phyloP scores from a whole-genome alignment of 2,113 vertebrate genomes.

The Onychostruthus taczanowskii region DNA sequence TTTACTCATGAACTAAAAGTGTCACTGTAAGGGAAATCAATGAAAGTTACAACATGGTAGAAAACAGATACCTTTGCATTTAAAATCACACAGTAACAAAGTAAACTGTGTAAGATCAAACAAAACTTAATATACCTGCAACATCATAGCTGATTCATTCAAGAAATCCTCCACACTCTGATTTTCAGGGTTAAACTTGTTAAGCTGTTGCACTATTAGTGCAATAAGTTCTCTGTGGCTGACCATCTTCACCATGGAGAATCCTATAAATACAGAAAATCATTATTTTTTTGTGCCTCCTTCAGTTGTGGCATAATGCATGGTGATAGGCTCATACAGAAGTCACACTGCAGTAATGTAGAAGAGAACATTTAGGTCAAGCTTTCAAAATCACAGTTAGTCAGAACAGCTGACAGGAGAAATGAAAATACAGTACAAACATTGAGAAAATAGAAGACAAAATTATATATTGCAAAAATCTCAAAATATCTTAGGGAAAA shows the following conservation, averaged over 20 bases:
- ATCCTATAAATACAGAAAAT: constrained; percentile 55
- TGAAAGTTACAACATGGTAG: background rate
- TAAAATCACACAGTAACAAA: background rate
- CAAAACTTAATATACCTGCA: constrained; percentile 76
- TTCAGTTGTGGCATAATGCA: background rate
- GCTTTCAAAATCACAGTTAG: background rate
- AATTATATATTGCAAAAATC: background rate
- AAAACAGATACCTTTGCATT: background rate
- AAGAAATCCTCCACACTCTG: constrained; percentile 79
- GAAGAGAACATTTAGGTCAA: constrained; percentile 39
- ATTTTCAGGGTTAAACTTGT: constrained; percentile 73
- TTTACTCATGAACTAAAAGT: background rate
- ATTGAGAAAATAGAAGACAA: background rate
- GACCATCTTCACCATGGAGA: constrained; percentile 73
- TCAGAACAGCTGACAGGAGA: background rate
- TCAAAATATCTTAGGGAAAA: background rate
- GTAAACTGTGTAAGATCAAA: background rate
- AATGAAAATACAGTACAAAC: background rate
- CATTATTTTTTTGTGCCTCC: background rate
- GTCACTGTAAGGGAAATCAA: background rate
- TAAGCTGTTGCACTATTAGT: constrained; percentile 73
- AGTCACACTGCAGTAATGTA: background rate
- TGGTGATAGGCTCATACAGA: background rate
- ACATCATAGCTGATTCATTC: constrained; percentile 61
- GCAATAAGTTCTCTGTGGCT: constrained; percentile 74